Evolutionary conservation across 2,797 vertebrate genomes (phyloP), one percentile per base, ranked within the genome.

Genomic region (Chrosomus eos): DNA sequence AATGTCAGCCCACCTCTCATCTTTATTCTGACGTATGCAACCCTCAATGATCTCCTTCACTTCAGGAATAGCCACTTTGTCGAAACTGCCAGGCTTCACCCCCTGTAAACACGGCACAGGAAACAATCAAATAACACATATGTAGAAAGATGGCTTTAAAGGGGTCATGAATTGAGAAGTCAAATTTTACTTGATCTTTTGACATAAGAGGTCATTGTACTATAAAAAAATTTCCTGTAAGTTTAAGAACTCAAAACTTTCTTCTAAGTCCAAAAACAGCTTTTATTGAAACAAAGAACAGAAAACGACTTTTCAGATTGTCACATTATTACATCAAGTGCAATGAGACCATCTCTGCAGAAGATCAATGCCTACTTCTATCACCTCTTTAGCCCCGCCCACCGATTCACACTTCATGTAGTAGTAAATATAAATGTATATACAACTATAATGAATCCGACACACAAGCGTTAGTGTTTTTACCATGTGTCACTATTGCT

Each of bases 21-120:
- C 97, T 93, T 99, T 99, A 93, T 99, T 98, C 92, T 99, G 98
- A 19, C 97, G 96, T 90, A 99, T 99, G 89, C 98, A 99, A 91
- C 98, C 98, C 92, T 99, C 98, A 60, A 99, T 99, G 91, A 99
- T 99, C 94, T 99, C 98, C 91, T 99, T 99, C 84, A 99, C 98
- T 93, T 99, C 98, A 85, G 98, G 98, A 93, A 99, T 98, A 89
- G 98, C 98, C 91, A 99, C 98, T 95, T 99, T 99, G 95, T 99
- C 97, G 0, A 99, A 99, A 95, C 98, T 99, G 91, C 96, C 97
- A 23, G 98, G 98, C 90, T 99, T 99, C 91, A 99, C 97, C 76
- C 98, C 98, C 98, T 99, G 93, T 18, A 91, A 91, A 64, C 28
- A 48, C 19, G 88, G 93, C 92, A 95, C 93, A 95, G 73, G 93